Evolutionary conservation across 2,888 invertebrate genomes (phyloP).

Genomic region (Arrhopalites spinosus): DNA sequence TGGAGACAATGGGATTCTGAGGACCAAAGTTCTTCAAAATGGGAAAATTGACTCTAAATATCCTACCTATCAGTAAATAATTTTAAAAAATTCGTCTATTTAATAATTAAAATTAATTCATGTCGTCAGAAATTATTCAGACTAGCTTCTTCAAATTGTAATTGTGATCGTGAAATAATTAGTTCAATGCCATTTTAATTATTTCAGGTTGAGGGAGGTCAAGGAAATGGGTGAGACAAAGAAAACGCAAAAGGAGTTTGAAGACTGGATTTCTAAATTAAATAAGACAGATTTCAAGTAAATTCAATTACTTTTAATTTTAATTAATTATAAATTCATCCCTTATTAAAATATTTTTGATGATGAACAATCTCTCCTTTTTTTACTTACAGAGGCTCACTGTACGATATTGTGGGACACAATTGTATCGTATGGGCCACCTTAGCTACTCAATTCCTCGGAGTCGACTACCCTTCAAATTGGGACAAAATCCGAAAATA

Average conservation of each 20-base stretch:
- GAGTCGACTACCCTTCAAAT: slow-evolving; percentile 49
- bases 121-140: too few relatives aligned
- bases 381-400: slow-evolving; percentile 39
- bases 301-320: neutral
- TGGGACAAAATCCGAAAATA: slow-evolving; percentile 49
- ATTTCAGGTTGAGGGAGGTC: slow-evolving; percentile 43
- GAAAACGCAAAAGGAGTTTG: slow-evolving; percentile 48
- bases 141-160: too few relatives aligned
- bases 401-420: slow-evolving; percentile 47
- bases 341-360: neutral
- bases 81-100: too few relatives aligned
- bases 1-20: slow-evolving; percentile 51
- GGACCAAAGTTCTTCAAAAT: slow-evolving; percentile 27
- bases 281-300: slow-evolving; percentile 43
- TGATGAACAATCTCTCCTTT: neutral
- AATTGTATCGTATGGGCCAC: slow-evolving; percentile 51
- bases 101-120: too few relatives aligned
- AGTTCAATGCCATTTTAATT: too few relatives aligned
- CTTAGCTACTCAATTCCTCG: slow-evolving; percentile 47
- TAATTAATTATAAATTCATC: neutral
- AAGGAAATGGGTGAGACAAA: slow-evolving; percentile 46
- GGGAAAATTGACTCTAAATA: too few relatives aligned
- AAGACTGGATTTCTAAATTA: slow-evolving; percentile 48
- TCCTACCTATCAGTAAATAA: too few relatives aligned
- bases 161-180: too few relatives aligned